A percentile compares a stretch with the other conserved stretches of the same genome.
These are phyloP conservation scores for Drosophila mojavensis DNA, from an alignment of 1,140 invertebrate genomes.

Conservation along the genomic window DNA sequence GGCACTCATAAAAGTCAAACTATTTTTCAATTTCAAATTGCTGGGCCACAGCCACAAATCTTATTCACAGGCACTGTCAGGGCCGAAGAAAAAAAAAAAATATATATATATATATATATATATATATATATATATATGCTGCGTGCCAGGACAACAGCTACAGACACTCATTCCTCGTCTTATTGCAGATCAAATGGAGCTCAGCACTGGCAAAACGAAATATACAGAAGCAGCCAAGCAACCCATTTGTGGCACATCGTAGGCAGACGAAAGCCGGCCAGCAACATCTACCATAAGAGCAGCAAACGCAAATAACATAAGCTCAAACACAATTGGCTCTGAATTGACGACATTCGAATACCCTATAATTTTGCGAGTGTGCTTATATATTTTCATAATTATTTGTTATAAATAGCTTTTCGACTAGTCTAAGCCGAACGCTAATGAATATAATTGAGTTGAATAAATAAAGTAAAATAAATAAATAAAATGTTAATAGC, in stretches of 20 bases:
- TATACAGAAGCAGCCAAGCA: conserved; percentile 15
- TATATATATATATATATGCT: no score
- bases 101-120: no score
- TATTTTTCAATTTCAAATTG: conserved; percentile 83
- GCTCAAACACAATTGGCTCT: no score
- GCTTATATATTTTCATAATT: no score
- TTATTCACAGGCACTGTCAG: conserved; percentile 58
- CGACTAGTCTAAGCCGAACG: no score
- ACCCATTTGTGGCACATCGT: no score
- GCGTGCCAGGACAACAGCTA: conserved; percentile 59
- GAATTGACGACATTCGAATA: no score
- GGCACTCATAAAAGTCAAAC: conserved; percentile 80
- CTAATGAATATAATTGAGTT: background rate
- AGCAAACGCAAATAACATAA: conserved; percentile 5
- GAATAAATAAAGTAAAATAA: background rate
- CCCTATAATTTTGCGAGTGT: no score
- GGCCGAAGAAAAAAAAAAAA: conserved; percentile 22
- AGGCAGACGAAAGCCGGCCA: conserved; percentile 42
- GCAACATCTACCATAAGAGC: conserved; percentile 18
- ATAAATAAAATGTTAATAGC: background rate
- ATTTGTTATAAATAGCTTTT: no score
- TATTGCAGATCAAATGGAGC: conserved; percentile 65
- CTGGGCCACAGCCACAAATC: conserved; percentile 76
- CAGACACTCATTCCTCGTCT: conserved; percentile 15
- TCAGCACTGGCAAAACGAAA: conserved; percentile 23